Evolutionary conservation across 2,888 invertebrate species (phyloP), one percentile per base, ranked within the genome.

Genomic region (Marronus borbonicus): DNA sequence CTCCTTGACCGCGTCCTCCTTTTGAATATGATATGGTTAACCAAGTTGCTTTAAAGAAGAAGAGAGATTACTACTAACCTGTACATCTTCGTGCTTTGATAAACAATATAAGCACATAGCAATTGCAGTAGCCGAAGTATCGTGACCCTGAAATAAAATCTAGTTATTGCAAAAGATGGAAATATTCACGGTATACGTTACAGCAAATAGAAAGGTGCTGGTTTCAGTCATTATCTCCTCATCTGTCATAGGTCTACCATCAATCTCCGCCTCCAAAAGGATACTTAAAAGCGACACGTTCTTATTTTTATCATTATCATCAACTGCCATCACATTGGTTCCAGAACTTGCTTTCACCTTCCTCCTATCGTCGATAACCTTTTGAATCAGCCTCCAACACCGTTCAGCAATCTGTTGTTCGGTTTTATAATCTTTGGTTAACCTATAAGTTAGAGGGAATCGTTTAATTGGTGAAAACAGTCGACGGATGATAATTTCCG

Each of bases 171-270:
- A 44, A 12, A 8, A 8, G 44, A 44, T 44, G 10, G 2, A 1
- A 44, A 44, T 44, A 2, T 44, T 12, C 12, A 12, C 12, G 12
- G 12, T 44, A 44, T 12, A 44, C 8, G 7, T 44, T 12, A 93
- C 93, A 86, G 92, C 94, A 86, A 94, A 94, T 92, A 94, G 92
- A 82, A 94, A 93, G 0, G 94, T 94, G 81, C 94, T 92, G 0
- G 94, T 93, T 88, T 94, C 93, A 85, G 93, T 92, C 72, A 92
- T 89, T 64, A 94, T 90, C 79, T 92, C 91, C 31, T 90, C 85
- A 80, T 92, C 91, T 7, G 90, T 90, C 62, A 94, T 28, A n/a
- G 76, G 20, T 62, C 86, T 81, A 17, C 89, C 89, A 7, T 58
- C 49, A 17, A 44, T n/a, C 39, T 39, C 24, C 7, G 64, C 70